Evolutionary conservation across 2,113 vertebrate species (phyloP), one percentile per base, ranked within the genome.

Genomic region (Engystomops pustulosus): DNA sequence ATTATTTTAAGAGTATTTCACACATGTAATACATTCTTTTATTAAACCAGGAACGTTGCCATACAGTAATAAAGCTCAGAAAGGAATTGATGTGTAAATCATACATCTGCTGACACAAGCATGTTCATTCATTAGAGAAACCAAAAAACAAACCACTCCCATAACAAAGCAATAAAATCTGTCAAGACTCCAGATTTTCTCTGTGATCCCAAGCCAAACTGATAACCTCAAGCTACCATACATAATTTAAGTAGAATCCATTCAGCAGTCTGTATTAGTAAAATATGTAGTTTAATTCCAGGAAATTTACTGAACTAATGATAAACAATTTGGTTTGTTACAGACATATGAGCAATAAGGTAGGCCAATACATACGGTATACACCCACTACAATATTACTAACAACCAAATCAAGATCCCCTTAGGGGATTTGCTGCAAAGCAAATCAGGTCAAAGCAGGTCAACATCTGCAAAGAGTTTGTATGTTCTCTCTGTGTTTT

Each of bases 1-100:
- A 27, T 65, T 65, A 67, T 45, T 45, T 45, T 41, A 41, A 5
- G 38, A 41, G 38, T 41, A 41, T 41, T 45, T 67, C 44, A 44
- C 58, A 47, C 3, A 20, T 9, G 27, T 20, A 44, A 49, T 80
- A 49, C 38, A 68, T 68, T 80, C 41, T 68, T 68, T 47, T n/a
- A 12, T 44, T 80, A 18, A 45, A 68, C 14, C 49, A 47, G 78
- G 55, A 45, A 68, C 68, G 44, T 17, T 68, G 11, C 44, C 25
- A 68, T 47, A 76, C 72, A 76, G 27, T 30, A 47, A 76, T 55
- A 55, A 76, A 20, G 30, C 71, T 49, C 32, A 49, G 51, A 75
- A 49, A 32, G 45, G 6, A 51, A 55, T 18, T 53, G 32, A 53
- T 49, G 72, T 53, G 20, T 20, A 55, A 34, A 32, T 17, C 20